Evolutionary conservation across 2,888 invertebrate species (phyloP).

Genomic region (Bombylius major): DNA sequence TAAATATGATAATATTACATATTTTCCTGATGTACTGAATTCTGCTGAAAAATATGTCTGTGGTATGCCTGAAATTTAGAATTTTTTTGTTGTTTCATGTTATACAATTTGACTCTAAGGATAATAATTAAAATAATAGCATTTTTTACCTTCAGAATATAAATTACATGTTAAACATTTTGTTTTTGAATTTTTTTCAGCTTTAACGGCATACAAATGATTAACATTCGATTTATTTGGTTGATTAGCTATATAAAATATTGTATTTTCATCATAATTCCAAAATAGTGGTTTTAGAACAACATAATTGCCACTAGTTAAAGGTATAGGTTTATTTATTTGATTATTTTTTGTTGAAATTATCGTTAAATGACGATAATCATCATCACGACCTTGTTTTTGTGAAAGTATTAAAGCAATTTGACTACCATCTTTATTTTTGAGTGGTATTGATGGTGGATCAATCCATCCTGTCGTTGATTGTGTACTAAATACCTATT

Average conservation of each 20-base stretch:
- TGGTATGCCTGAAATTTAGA: slow-evolving; percentile 17
- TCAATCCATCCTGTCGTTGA: slow-evolving; percentile 63
- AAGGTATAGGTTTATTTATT: slow-evolving; percentile 26
- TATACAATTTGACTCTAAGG: neutral
- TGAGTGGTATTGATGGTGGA: slow-evolving; percentile 55
- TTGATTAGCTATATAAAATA: slow-evolving; percentile 76
- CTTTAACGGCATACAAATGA: slow-evolving; percentile 65
- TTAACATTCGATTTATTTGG: slow-evolving; percentile 61
- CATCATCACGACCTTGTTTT: slow-evolving; percentile 39
- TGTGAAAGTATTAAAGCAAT: slow-evolving; percentile 64
- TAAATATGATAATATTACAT: slow-evolving; percentile 62
- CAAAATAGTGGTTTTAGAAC: slow-evolving; percentile 63
- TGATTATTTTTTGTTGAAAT: slow-evolving; percentile 34
- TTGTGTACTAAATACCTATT: slow-evolving; percentile 23
- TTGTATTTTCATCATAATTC: slow-evolving; percentile 49
- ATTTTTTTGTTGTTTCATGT: neutral
- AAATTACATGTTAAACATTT: slow-evolving; percentile 68
- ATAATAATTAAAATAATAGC: neutral
- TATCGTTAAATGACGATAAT: slow-evolving; percentile 54
- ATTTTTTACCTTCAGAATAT: slow-evolving; percentile 4
- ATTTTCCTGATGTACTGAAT: slow-evolving; percentile 52
- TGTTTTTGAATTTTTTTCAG: slow-evolving; percentile 35
- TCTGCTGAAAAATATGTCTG: slow-evolving; percentile 41
- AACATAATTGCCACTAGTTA: slow-evolving; percentile 53
- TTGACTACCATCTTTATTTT: slow-evolving; percentile 51